These are phyloP conservation scores for Osmerus mordax DNA, from an alignment of 2,113 vertebrate genomes.

Conservation along the genomic window DNA sequence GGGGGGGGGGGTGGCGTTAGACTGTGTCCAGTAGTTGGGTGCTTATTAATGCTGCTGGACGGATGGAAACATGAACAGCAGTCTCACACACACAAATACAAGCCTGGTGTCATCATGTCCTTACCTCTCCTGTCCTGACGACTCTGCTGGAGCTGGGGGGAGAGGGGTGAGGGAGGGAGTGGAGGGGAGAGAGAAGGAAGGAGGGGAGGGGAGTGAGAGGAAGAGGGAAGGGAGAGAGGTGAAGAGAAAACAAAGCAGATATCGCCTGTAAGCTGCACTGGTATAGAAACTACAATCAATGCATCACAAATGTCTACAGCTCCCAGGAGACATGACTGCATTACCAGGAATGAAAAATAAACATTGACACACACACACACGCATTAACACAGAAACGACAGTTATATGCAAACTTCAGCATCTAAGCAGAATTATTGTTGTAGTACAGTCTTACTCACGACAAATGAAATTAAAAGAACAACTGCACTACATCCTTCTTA, in stretches of 20 bases:
- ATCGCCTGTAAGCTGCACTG: constrained; percentile 40
- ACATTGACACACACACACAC: not conserved
- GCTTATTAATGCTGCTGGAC: too few species aligned
- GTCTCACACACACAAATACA: too few species aligned
- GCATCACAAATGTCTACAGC: constrained; percentile 66
- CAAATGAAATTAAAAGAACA: constrained; percentile 55
- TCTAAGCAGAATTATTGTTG: constrained; percentile 62
- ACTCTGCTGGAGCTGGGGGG: too few species aligned
- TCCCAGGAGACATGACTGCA: constrained; percentile 60
- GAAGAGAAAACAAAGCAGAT: not conserved
- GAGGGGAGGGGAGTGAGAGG: not conserved
- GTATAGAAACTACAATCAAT: constrained; percentile 68
- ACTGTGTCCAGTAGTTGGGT: too few species aligned
- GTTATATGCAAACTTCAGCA: constrained; percentile 63
- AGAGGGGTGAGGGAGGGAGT: not conserved
- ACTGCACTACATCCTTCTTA: constrained; percentile 37
- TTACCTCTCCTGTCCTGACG: too few species aligned
- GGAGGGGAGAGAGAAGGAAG: not conserved
- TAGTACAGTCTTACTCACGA: constrained; percentile 56
- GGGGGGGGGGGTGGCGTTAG: too few species aligned
- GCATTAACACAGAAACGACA: constrained; percentile 34
- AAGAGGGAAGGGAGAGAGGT: too few species aligned
- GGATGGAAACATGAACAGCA: too few species aligned
- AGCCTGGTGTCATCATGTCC: too few species aligned
- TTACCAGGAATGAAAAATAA: constrained; percentile 38